Evolutionary conservation across 2,888 invertebrate genomes (phyloP).

Genomic region (Xanthia icteritia): DNA sequence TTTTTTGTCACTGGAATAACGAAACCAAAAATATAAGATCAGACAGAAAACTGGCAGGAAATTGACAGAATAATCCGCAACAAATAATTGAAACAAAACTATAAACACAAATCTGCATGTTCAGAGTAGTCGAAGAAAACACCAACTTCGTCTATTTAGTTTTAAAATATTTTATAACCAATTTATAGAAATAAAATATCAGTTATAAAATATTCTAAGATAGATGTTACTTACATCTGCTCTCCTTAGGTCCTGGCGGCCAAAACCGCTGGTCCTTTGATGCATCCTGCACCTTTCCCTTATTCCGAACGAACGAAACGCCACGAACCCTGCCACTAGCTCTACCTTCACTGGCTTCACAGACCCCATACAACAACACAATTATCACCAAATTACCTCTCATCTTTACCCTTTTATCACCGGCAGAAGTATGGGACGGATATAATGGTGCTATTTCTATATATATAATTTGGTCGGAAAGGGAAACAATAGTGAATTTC

Average conservation of each 20-base stretch:
- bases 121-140: background rate
- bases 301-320: conserved; percentile 25
- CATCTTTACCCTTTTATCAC: conserved; percentile 54
- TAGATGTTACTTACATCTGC: conserved; percentile 80
- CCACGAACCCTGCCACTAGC: conserved; percentile 60
- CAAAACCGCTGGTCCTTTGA: conserved; percentile 77
- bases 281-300: conserved; percentile 52
- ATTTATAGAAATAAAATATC: background rate
- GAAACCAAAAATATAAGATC: background rate
- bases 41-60: background rate
- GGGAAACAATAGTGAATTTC: conserved; percentile 77
- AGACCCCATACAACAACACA: conserved; percentile 65
- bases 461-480: conserved; percentile 75
- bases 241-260: conserved; percentile 82
- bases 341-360: conserved; percentile 67
- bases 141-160: background rate
- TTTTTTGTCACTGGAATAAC: background rate
- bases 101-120: background rate
- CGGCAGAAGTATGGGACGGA: conserved; percentile 61
- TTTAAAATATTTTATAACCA: background rate
- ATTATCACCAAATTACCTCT: conserved; percentile 49
- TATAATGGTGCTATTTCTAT: conserved; percentile 67
- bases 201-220: background rate
- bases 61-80: background rate
- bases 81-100: background rate